Conservation (phyloP, 2,113 vertebrate species). For the Ammospiza caudacuta region DNA sequence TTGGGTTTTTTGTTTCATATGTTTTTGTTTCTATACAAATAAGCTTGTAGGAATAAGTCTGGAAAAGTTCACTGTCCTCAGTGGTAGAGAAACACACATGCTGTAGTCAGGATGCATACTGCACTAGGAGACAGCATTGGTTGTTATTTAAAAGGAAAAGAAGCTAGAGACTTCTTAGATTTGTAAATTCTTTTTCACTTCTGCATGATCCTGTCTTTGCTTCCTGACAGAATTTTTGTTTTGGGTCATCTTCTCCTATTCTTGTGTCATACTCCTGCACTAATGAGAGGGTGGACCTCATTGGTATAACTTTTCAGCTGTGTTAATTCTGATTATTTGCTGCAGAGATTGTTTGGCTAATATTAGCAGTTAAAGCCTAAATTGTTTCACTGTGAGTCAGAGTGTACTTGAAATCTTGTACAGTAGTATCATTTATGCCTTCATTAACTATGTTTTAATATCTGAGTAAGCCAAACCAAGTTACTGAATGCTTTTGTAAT, state of each 20-base stretch:
- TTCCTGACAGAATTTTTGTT: neutral
- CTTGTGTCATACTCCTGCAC: neutral
- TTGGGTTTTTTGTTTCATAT: neutral
- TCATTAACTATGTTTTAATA: constrained; percentile 6
- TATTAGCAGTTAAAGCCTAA: neutral
- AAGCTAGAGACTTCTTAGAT: neutral
- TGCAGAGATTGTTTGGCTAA: neutral
- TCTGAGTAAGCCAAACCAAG: neutral
- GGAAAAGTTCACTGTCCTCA: neutral
- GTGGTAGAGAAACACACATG: neutral
- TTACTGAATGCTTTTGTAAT: constrained; percentile 45
- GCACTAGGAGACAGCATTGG: neutral
- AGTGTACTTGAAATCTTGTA: neutral
- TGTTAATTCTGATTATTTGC: neutral
- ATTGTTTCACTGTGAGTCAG: neutral
- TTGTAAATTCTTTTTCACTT: neutral
- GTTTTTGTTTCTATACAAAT: neutral
- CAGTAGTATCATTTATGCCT: neutral
- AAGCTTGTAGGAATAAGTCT: neutral
- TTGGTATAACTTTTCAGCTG: neutral
- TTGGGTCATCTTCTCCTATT: neutral
- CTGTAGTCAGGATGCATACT: neutral
- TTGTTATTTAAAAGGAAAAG: neutral
- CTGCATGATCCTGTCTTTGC: neutral
- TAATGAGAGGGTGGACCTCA: neutral